Evolutionary conservation across 2,888 invertebrate genomes (phyloP).

Genomic region (Apoda limacodes): DNA sequence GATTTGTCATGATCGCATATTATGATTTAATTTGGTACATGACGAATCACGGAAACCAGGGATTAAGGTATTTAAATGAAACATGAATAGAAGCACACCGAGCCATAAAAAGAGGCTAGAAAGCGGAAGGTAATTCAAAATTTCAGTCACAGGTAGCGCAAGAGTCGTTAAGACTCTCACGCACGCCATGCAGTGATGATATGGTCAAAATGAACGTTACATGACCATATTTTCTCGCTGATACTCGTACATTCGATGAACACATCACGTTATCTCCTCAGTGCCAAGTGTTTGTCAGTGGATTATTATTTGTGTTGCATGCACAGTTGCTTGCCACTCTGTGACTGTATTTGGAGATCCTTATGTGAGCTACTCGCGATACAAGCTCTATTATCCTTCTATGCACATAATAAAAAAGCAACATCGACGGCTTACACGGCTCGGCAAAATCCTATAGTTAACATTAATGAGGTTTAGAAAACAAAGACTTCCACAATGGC

Average conservation of each 20-base stretch:
- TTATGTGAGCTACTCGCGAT: constrained; percentile 44
- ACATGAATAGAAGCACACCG: constrained; percentile 61
- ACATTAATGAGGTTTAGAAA: no score
- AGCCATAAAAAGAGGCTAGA: constrained; percentile 60
- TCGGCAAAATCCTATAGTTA: no score
- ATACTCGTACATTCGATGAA: no score
- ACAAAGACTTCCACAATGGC: no score
- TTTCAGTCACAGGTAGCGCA: constrained; percentile 54
- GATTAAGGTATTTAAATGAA: constrained; percentile 28
- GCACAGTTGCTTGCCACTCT: constrained; percentile 27
- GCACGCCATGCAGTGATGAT: constrained; percentile 49
- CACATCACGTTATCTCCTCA: constrained; percentile 23
- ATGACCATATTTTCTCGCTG: no score
- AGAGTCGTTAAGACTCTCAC: no score
- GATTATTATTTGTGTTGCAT: constrained; percentile 37
- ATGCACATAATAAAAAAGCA: not conserved
- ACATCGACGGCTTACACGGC: constrained; percentile 23
- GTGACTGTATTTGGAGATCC: constrained; percentile 53
- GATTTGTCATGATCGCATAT: no score
- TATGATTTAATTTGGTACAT: no score
- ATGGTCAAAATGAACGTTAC: not conserved
- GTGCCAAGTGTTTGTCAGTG: constrained; percentile 26
- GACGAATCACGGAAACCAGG: no score
- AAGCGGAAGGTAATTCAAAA: constrained; percentile 61
- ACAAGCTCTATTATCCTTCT: constrained; percentile 31